Evolutionary conservation across 2,797 vertebrate genomes (phyloP).

Genomic region (Peromyscus attwateri): DNA sequence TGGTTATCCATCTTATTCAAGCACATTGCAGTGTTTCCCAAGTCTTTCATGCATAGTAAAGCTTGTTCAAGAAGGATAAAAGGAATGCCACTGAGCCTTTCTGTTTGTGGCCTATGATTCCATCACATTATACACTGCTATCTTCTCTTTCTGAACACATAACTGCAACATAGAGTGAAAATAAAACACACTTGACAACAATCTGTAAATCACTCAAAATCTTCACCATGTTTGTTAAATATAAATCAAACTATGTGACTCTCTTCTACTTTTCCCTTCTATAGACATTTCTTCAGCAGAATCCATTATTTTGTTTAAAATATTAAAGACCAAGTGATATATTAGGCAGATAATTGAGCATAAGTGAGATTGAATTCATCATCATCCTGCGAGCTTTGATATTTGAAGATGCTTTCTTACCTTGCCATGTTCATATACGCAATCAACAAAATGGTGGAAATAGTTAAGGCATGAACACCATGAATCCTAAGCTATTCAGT

Average conservation of each 20-base stretch:
- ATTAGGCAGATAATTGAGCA: background rate
- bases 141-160: constrained; percentile 11
- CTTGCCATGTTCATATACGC: constrained; percentile 40
- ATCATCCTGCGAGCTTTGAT: background rate
- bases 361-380: background rate
- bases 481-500: background rate
- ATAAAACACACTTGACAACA: background rate
- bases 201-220: constrained; percentile 34
- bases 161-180: background rate
- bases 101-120: background rate
- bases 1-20: background rate
- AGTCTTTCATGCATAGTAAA: background rate
- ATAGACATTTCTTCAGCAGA: constrained; percentile 28
- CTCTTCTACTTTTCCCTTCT: constrained; percentile 28
- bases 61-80: constrained; percentile 7
- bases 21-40: background rate
- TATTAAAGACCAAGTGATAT: background rate
- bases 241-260: background rate
- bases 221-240: background rate
- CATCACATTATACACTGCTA: background rate
- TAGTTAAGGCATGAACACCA: constrained; percentile 32
- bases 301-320: background rate
- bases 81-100: background rate
- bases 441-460: background rate
- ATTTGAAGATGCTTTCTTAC: constrained; percentile 35